phyloP scores from a whole-genome alignment of 2,797 vertebrate genomes.

The Sebastes miniatus region DNA sequence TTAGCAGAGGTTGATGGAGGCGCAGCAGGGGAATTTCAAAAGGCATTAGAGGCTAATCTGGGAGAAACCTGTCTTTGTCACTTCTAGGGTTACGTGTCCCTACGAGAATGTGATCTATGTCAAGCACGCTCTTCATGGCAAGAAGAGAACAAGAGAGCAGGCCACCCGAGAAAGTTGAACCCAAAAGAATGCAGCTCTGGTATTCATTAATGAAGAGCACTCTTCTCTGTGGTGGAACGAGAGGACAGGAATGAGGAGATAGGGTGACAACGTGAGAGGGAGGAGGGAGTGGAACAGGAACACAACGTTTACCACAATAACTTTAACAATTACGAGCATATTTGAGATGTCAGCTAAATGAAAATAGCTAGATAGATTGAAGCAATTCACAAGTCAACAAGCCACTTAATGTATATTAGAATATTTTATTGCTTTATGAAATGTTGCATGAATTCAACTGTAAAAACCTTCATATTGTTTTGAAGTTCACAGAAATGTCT shows the following conservation, averaged over 20 bases:
- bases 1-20: conserved; percentile 38
- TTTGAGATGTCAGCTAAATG: neutral
- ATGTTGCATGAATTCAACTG: conserved; percentile 81
- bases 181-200: conserved; percentile 75
- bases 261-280: conserved; percentile 17
- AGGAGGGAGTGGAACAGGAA: neutral
- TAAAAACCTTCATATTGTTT: conserved; percentile 82
- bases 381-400: conserved; percentile 8
- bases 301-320: neutral
- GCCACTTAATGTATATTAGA: conserved; percentile 71
- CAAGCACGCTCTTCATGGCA: conserved; percentile 60
- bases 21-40: conserved; percentile 50
- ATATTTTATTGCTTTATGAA: conserved; percentile 85
- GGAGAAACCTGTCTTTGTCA: conserved; percentile 75
- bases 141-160: conserved; percentile 73
- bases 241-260: conserved; percentile 46
- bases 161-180: conserved; percentile 77
- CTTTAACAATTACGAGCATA: neutral
- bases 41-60: conserved; percentile 64
- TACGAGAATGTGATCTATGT: conserved; percentile 78
- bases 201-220: conserved; percentile 74
- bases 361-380: neutral
- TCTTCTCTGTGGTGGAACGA: conserved; percentile 50
- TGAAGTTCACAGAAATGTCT: conserved; percentile 79
- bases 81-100: conserved; percentile 63